Evolutionary conservation across 2,888 invertebrate species (phyloP).

Genomic region (Pemphredon lugubris): DNA sequence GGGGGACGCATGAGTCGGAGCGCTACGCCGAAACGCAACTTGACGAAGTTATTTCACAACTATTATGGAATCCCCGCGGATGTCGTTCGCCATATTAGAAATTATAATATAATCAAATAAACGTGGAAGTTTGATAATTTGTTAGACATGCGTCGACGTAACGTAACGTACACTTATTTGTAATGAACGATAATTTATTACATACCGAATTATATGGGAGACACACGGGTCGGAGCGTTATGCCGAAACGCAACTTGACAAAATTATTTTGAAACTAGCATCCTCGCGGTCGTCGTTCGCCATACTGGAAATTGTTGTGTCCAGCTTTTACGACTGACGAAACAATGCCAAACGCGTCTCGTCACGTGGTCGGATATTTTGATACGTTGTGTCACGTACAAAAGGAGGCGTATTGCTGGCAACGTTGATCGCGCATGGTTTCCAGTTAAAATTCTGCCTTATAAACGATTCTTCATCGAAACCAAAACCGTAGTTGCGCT

Average conservation of each 20-base stretch:
- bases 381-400: too few species aligned
- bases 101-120: too few species aligned
- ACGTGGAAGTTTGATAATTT: too few species aligned
- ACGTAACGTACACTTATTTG: too few species aligned
- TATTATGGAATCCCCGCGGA: constrained; percentile 43
- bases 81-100: constrained; percentile 14
- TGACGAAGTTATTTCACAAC: constrained; percentile 23
- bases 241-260: constrained; percentile 16
- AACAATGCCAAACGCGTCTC: constrained; percentile 5
- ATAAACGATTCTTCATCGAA: too few species aligned
- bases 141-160: too few species aligned
- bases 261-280: constrained; percentile 28
- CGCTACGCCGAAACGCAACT: constrained; percentile 7
- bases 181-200: constrained; percentile 11
- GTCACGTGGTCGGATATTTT: constrained; percentile 7
- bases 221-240: not conserved
- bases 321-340: not conserved
- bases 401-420: too few species aligned
- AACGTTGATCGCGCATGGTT: too few species aligned
- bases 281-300: constrained; percentile 37
- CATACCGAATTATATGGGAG: not conserved
- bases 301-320: constrained; percentile 7
- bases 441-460: too few species aligned
- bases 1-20: constrained; percentile 1
- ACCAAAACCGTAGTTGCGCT: too few species aligned